These are phyloP conservation scores for Origma solitaria DNA, from an alignment of 2,113 vertebrate species.

Conservation along the genomic window DNA sequence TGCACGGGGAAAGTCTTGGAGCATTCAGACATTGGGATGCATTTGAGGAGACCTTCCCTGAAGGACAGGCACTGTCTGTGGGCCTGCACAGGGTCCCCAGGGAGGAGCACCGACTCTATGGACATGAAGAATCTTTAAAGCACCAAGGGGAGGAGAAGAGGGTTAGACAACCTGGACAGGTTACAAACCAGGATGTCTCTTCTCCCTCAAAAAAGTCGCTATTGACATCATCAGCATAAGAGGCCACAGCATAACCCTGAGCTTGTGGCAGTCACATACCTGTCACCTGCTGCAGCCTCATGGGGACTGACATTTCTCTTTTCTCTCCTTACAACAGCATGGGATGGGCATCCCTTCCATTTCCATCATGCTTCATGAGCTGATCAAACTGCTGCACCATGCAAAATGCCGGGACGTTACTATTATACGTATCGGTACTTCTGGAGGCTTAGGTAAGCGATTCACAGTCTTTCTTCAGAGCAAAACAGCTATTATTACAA, in stretches of 20 bases:
- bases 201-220: neutral
- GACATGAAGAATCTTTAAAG: neutral
- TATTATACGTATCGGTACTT: constrained; percentile 83
- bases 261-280: accelerated
- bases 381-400: constrained; percentile 88
- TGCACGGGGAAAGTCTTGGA: neutral
- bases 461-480: neutral
- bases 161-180: neutral
- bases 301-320: neutral
- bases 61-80: neutral
- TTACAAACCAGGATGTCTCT: neutral
- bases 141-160: neutral
- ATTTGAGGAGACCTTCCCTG: neutral
- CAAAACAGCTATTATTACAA: neutral
- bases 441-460: constrained; percentile 81
- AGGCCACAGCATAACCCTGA: neutral
- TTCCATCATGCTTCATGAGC: constrained; percentile 88
- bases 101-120: neutral
- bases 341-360: constrained; percentile 88
- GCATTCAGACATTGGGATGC: accelerated
- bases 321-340: constrained; percentile 69
- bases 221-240: neutral
- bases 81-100: neutral
- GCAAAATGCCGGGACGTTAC: constrained; percentile 80
- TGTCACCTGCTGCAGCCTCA: accelerated